Conservation (phyloP, 2,113 vertebrate genomes). For the Triplophysa tibetana region DNA sequence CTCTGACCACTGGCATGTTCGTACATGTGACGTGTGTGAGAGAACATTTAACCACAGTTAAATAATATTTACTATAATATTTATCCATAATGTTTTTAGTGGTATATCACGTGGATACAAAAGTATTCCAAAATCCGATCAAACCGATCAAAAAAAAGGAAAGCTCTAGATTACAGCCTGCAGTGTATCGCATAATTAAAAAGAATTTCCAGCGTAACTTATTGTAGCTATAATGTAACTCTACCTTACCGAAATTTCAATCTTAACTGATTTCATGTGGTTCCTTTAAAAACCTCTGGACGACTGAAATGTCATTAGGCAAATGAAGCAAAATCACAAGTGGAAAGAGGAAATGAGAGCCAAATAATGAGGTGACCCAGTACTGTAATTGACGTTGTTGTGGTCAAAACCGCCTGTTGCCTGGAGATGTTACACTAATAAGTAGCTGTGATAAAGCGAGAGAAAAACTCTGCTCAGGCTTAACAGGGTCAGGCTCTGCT, state of each 20-base stretch:
- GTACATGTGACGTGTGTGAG: background rate
- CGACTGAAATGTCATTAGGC: slow-evolving; percentile 25
- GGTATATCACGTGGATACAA: no score
- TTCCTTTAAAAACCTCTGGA: slow-evolving; percentile 43
- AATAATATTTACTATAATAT: slow-evolving; percentile 38
- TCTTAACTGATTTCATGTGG: slow-evolving; percentile 49
- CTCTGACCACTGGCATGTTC: slow-evolving; percentile 3
- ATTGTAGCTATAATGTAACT: no score
- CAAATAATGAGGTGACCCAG: background rate
- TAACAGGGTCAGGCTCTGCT: background rate
- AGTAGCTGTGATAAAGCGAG: slow-evolving; percentile 18
- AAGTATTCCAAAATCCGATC: background rate
- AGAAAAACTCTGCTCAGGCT: slow-evolving; percentile 2
- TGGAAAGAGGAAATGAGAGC: background rate
- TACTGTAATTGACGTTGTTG: slow-evolving; percentile 25
- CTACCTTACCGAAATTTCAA: no score
- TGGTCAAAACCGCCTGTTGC: background rate
- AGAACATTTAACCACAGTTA: slow-evolving; percentile 37
- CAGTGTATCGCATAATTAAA: no score
- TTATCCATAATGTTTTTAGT: background rate
- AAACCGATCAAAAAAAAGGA: slow-evolving; percentile 25
- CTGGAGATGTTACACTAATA: slow-evolving; percentile 22
- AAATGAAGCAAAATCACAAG: background rate
- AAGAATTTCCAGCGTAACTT: no score
- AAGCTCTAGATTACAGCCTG: no score